phyloP scores from a whole-genome alignment of 1,140 invertebrate species.

The Apocrypta bakeri region DNA sequence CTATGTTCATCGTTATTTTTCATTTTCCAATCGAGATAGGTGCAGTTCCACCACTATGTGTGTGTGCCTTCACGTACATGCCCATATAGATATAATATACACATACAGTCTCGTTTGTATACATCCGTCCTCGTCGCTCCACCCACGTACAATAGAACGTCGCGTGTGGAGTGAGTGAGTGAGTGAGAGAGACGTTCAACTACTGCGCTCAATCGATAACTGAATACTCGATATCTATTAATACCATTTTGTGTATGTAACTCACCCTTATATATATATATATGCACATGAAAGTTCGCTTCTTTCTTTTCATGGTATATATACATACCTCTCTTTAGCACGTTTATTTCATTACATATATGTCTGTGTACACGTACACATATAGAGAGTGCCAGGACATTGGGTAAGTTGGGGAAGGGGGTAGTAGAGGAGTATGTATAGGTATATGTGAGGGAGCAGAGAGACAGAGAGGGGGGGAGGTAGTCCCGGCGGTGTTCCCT shows the following conservation, averaged over 20 bases:
- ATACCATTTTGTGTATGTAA: constrained; percentile 31
- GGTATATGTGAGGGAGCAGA: background rate
- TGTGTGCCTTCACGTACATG: background rate
- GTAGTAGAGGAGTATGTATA: background rate
- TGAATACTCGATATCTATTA: constrained; percentile 50
- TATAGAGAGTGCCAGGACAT: no score
- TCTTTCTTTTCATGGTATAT: background rate
- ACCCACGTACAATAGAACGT: constrained; percentile 3
- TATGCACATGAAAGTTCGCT: background rate
- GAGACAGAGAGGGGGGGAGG: background rate
- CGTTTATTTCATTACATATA: background rate
- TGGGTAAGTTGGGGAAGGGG: no score
- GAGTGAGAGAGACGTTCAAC: background rate
- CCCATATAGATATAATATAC: background rate
- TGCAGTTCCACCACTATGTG: background rate
- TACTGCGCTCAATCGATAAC: constrained; percentile 37
- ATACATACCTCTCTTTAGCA: background rate
- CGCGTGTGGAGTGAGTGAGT: background rate
- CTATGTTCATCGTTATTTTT: constrained; percentile 37
- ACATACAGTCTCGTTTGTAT: constrained; percentile 11
- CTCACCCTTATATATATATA: background rate
- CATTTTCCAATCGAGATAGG: constrained; percentile 13
- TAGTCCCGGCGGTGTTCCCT: constrained; percentile 30
- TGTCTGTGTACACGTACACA: background rate
- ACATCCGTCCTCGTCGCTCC: background rate